Percentiles rank a stretch among this genome's conserved stretches.
Evolutionary conservation across 2,113 vertebrate genomes (phyloP).

Genomic region (Anolis sagrei): DNA sequence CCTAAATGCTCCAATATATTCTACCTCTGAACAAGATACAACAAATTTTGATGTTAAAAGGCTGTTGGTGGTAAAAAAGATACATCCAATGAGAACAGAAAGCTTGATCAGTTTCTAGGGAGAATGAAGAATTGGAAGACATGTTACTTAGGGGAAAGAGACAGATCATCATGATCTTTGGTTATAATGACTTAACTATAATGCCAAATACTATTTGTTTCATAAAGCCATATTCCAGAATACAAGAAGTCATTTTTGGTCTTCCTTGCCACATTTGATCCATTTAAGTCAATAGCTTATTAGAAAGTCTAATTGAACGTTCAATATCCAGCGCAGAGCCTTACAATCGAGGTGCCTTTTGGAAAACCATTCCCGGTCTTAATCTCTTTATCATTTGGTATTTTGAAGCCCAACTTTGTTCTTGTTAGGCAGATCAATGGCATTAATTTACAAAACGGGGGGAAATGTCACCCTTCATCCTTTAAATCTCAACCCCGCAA

Average conservation of each 20-base stretch:
- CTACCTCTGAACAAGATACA: too few species aligned
- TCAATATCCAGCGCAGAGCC: conserved; percentile 88
- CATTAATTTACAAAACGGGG: conserved; percentile 96
- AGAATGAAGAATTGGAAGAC: background rate
- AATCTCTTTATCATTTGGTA: conserved; percentile 98
- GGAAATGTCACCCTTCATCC: conserved; percentile 97
- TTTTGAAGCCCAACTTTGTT: conserved; percentile 97
- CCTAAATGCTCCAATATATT: too few species aligned
- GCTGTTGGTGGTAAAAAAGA: conserved; percentile 61
- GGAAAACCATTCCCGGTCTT: conserved; percentile 95
- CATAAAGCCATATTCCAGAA: conserved; percentile 80
- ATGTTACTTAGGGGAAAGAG: conserved; percentile 38
- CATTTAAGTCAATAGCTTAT: conserved; percentile 96
- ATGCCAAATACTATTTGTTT: conserved; percentile 61
- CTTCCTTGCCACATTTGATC: conserved; percentile 90
- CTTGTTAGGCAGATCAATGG: conserved; percentile 97
- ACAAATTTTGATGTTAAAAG: too few species aligned
- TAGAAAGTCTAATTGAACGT: conserved; percentile 98
- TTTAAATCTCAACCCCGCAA: conserved; percentile 85
- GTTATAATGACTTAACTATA: conserved; percentile 67
- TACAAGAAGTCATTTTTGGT: conserved; percentile 80
- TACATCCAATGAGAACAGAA: conserved; percentile 68
- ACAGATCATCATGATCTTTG: conserved; percentile 61
- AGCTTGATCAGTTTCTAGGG: conserved; percentile 52
- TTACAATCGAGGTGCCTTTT: conserved; percentile 90